Conservation (phyloP, 1,140 invertebrate genomes). For the Macrobrachium rosenbergii region DNA sequence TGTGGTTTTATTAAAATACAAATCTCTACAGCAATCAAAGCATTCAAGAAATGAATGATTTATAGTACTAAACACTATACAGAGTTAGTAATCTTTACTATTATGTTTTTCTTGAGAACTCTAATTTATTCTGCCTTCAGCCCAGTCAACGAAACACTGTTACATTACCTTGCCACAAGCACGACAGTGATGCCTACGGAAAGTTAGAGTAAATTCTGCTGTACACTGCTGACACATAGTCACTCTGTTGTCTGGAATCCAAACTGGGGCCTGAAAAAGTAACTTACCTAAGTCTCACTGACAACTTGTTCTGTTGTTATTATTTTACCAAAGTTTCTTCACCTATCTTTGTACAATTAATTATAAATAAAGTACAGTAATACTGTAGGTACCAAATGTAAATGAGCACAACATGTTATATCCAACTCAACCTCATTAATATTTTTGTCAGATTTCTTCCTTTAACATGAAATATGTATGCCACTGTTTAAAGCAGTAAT, state of each 20-base stretch:
- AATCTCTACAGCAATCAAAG: neutral
- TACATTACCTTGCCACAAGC: constrained; percentile 79
- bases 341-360: neutral
- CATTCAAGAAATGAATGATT: too few relatives aligned
- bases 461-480: too few relatives aligned
- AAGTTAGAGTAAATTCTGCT: constrained; percentile 80
- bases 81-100: neutral
- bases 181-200: constrained; percentile 82
- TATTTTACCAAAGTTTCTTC: neutral
- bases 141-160: too few relatives aligned
- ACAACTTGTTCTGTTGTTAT: neutral
- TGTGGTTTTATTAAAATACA: too few relatives aligned
- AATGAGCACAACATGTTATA: too few relatives aligned
- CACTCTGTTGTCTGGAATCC: constrained; percentile 79
- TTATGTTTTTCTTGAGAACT: neutral
- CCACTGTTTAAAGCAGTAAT: too few relatives aligned
- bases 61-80: too few relatives aligned
- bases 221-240: constrained; percentile 84
- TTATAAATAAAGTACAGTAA: too few relatives aligned
- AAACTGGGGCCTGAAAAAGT: constrained; percentile 75
- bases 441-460: too few relatives aligned
- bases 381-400: too few relatives aligned
- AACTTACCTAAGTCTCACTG: neutral
- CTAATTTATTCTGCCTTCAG: too few relatives aligned
- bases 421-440: too few relatives aligned